A percentile compares a stretch with the other conserved stretches of the same genome.
Conservation (phyloP, 1,140 invertebrate genomes). For the roundworm (Caenorhabditis elegans) region WBcel235 BX284603.4:9712501-9713000, state of each 20-base stretch:
- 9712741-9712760: conserved; percentile 79
- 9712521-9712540: conserved; percentile 25
- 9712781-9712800: too few species aligned
- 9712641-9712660: conserved; percentile 72
- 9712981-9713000: conserved; percentile 75
- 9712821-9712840: too few species aligned
- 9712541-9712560: neutral
- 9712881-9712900: too few species aligned
- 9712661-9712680: conserved; percentile 71
- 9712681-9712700: conserved; percentile 68
- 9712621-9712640: conserved; percentile 76
- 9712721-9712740: conserved; percentile 78
- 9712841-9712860: too few species aligned
- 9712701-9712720: conserved; percentile 74
- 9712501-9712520: conserved; percentile 74
- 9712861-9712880: too few species aligned
- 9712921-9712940: neutral
- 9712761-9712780: too few species aligned
- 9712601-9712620: conserved; percentile 72
- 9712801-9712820: too few species aligned
- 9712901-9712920: neutral
- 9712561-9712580: conserved; percentile 53
- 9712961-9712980: conserved; percentile 72
- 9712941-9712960: conserved; percentile 74
- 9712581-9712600: conserved; percentile 71